Conservation (phyloP, 2,888 invertebrate species). For the Hirtodrosophila cameraria region DNA sequence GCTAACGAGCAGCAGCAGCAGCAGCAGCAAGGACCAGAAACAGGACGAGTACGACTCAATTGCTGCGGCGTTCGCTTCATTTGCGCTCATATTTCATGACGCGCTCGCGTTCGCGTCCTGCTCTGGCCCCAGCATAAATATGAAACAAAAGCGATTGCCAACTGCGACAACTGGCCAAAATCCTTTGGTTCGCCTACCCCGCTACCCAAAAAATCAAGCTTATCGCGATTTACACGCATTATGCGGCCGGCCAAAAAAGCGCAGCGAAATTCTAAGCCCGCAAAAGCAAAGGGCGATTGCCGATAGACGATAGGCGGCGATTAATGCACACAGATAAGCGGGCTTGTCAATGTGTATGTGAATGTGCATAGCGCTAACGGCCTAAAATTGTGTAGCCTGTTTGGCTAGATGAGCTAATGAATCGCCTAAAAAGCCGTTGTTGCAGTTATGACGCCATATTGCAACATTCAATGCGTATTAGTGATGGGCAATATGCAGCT, state of each 20-base stretch:
- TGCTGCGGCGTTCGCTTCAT: constrained; percentile 62
- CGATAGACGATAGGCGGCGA: constrained; percentile 51
- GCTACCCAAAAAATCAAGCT: constrained; percentile 63
- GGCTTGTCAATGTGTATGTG: constrained; percentile 13
- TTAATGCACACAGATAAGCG: constrained; percentile 73
- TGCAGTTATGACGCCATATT: constrained; percentile 14
- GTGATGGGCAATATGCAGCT: constrained; percentile 28
- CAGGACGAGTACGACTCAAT: constrained; percentile 51
- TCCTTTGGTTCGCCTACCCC: constrained; percentile 39
- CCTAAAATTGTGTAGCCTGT: constrained; percentile 14
- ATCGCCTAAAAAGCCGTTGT: constrained; percentile 23
- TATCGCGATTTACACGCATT: constrained; percentile 79
- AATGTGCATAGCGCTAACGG: constrained; percentile 6
- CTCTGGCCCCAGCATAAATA: constrained; percentile 65
- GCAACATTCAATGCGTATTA: neutral
- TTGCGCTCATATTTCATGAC: constrained; percentile 73
- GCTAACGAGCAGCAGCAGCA: constrained; percentile 60
- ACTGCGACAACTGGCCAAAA: constrained; percentile 55
- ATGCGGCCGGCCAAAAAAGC: constrained; percentile 68
- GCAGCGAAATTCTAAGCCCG: constrained; percentile 78
- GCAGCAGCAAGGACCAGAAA: constrained; percentile 8
- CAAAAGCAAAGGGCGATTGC: constrained; percentile 40
- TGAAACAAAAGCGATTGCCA: constrained; percentile 63
- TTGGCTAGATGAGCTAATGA: constrained; percentile 43
- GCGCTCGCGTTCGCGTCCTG: constrained; percentile 14